A percentile compares a stretch with the other conserved stretches of the same genome.
Conservation (phyloP, 2,888 invertebrate genomes). For the Cyclophora punctaria region DNA sequence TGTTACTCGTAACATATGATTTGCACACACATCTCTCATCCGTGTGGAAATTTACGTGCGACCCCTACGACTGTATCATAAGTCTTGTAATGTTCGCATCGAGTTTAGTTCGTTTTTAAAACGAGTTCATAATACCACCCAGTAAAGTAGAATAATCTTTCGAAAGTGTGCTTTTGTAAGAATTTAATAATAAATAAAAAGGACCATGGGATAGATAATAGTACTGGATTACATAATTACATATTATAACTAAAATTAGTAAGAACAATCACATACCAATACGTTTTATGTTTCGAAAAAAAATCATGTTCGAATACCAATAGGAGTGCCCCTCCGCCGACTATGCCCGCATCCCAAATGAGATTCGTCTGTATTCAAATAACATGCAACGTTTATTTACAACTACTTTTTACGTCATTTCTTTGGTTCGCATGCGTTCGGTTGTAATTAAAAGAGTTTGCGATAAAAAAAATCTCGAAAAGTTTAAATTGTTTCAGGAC, state of each 20-base stretch:
- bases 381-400: constrained; percentile 34
- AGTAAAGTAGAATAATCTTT: too few relatives aligned
- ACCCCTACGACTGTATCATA: too few relatives aligned
- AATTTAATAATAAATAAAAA: too few relatives aligned
- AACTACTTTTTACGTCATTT: constrained; percentile 32
- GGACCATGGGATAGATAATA: too few relatives aligned
- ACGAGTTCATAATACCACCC: too few relatives aligned
- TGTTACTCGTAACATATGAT: constrained; percentile 36
- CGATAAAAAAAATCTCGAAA: too few relatives aligned
- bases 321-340: constrained; percentile 10
- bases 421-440: constrained; percentile 5
- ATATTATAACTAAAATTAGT: too few relatives aligned
- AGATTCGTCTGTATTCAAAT: constrained; percentile 39
- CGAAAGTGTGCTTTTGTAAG: too few relatives aligned
- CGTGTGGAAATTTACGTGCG: constrained; percentile 30
- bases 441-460: too few relatives aligned
- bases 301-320: constrained; percentile 1
- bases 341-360: constrained; percentile 31
- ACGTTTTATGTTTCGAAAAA: not conserved
- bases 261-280: too few relatives aligned
- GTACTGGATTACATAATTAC: too few relatives aligned
- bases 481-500: too few relatives aligned
- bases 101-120: not conserved
- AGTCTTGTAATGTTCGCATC: not conserved
- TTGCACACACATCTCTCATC: constrained; percentile 40